Conservation (phyloP, 2,888 invertebrate species). For the Euspilapteryx auroguttella region DNA sequence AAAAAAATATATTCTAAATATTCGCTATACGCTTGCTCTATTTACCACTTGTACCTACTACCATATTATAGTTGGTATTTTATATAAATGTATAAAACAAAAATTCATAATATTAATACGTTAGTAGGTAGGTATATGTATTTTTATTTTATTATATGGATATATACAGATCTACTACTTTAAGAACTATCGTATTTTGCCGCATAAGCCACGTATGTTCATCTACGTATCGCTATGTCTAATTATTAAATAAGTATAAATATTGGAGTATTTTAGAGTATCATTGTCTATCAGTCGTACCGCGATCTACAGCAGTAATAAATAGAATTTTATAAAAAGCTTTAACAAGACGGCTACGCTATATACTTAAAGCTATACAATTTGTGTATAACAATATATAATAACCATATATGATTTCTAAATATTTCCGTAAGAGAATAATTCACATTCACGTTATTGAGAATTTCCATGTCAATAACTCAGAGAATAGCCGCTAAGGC, state of each 20-base stretch:
- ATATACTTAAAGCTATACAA: slow-evolving; percentile 54
- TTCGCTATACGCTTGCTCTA: too few relatives aligned
- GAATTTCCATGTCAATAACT: not conserved
- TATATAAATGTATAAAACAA: too few relatives aligned
- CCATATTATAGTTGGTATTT: too few relatives aligned
- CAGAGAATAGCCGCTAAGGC: slow-evolving; percentile 22
- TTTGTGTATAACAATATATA: too few relatives aligned
- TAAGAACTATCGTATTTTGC: not conserved
- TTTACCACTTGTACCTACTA: too few relatives aligned
- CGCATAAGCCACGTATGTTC: not conserved
- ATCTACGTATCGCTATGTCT: too few relatives aligned
- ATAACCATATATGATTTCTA: slow-evolving; percentile 56
- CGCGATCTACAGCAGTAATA: slow-evolving; percentile 47
- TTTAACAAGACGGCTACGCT: slow-evolving; percentile 57
- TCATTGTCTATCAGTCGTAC: slow-evolving; percentile 51
- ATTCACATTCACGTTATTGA: slow-evolving; percentile 23
- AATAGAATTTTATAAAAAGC: slow-evolving; percentile 59
- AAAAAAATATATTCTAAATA: too few relatives aligned
- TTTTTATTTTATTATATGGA: not conserved
- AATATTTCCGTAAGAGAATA: slow-evolving; percentile 54
- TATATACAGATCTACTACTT: not conserved
- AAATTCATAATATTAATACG: too few relatives aligned
- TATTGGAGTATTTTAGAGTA: slow-evolving; percentile 43
- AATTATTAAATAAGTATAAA: slow-evolving; percentile 18
- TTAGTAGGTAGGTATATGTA: too few relatives aligned